Base-by-base conservation (phyloP, 2,797 vertebrate genomes). In the Anomalospiza imberbis region DNA sequence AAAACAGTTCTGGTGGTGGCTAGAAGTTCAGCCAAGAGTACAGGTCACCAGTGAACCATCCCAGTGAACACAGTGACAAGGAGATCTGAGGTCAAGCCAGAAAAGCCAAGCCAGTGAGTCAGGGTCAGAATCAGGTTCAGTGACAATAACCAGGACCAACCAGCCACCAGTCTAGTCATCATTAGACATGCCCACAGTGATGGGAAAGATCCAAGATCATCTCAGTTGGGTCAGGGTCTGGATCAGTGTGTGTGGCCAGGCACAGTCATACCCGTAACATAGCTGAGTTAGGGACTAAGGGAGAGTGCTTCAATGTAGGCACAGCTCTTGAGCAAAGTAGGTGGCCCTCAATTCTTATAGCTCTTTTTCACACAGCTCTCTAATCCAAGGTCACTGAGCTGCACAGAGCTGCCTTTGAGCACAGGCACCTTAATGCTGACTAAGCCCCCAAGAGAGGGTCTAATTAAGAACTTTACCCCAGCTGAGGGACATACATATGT, bases 271-370 rank as follows among this genome's bases (percentile, higher is more conserved):
- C n/a, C 57, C 1, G 1, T 63, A 77, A 42, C 2, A 2, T 14
- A 45, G 29, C 34, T 74, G 38, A 57, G 34, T 32, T 50, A 58
- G 47, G 36, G 68, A 36, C 31, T 5, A 4, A 31, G 70, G 13
- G 19, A 72, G 61, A 28, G 20, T 16, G 28, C 63, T 67, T 88
- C 74, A 29, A 4, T 1, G 2, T 29, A 29, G 62, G 22, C 2
- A 7, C 12, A 44, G 18, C 68, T 61, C 34, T 26, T 34, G 17
- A 47, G 48, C 1, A 1, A 40, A 72, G 26, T 15, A 26, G 38
- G 32, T 0, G 1, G 12, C 45, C 6, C 10, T 60, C 2, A 1
- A 48, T 77, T 42, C 29, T 42, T 58, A 17, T 0, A 73, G 50
- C 62, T 36, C 34, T 42, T 81, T 75, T 36, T 77, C 25, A 16